Conservation (phyloP, 2,888 invertebrate genomes). For the Caenorhabditis uteleia region DNA sequence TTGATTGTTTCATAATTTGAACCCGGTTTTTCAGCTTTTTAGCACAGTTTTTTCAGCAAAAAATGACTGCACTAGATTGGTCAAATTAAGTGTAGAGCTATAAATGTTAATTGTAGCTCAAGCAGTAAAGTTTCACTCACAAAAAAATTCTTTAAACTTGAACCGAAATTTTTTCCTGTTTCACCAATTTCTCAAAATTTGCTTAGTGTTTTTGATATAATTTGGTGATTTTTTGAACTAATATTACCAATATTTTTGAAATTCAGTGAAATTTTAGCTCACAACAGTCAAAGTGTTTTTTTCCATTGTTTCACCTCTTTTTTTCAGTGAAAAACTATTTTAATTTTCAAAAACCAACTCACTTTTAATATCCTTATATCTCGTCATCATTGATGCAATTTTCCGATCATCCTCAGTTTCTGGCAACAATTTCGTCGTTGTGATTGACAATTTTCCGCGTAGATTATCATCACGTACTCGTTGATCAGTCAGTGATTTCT, state of each 20-base stretch:
- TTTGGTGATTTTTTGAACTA: neutral
- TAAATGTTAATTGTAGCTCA: too few species aligned
- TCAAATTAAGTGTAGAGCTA: too few species aligned
- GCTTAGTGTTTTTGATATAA: neutral
- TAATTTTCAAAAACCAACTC: slow-evolving; percentile 14
- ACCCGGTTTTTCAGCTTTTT: too few species aligned
- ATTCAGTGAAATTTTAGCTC: neutral
- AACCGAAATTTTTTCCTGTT: neutral
- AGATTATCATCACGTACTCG: slow-evolving; percentile 58
- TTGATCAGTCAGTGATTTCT: slow-evolving; percentile 53
- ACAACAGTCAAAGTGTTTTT: neutral
- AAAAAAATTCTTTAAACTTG: too few species aligned
- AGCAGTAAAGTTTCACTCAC: too few species aligned
- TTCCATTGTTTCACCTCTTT: neutral
- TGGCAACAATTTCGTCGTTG: slow-evolving; percentile 51
- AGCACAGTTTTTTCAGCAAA: too few species aligned
- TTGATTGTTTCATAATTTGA: too few species aligned
- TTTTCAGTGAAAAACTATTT: slow-evolving; percentile 7
- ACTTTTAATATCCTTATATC: slow-evolving; percentile 56
- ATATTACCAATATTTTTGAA: neutral
- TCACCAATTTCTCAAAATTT: neutral
- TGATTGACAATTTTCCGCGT: slow-evolving; percentile 50
- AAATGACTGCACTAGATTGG: too few species aligned
- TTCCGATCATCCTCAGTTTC: slow-evolving; percentile 56
- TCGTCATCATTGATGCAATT: slow-evolving; percentile 55